Evolutionary conservation across 64 coral and sea anemone genomes (phyloP).

Genomic region (Actinia equina): DNA sequence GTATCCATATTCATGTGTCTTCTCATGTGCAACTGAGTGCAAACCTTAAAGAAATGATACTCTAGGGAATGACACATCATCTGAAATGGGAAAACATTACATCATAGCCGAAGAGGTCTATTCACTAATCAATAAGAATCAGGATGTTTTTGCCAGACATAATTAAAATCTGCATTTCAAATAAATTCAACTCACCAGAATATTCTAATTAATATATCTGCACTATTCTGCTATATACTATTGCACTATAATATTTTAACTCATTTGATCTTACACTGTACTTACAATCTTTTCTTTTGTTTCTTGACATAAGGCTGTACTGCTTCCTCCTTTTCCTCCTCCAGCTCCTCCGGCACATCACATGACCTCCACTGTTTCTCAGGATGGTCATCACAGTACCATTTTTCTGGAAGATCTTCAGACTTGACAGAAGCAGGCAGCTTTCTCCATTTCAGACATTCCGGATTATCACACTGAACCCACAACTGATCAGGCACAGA

Average conservation of each 20-base stretch:
- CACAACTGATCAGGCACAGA: constrained; percentile 79
- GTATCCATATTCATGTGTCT: no score
- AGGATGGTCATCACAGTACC: constrained; percentile 86
- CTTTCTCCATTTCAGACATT: constrained; percentile 94
- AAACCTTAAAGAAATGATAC: no score
- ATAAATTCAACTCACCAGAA: no score
- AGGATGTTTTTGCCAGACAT: no score
- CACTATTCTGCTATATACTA: no score
- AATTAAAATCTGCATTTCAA: no score
- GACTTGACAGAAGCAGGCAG: constrained; percentile 63
- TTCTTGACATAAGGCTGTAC: constrained; percentile 94
- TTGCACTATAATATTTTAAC: neutral
- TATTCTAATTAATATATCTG: no score
- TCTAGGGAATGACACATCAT: no score
- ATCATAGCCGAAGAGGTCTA: no score
- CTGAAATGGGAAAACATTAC: no score
- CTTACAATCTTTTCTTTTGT: constrained; percentile 93
- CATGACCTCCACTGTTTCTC: constrained; percentile 77
- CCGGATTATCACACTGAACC: constrained; percentile 92
- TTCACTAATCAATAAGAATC: no score
- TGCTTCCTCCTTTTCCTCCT: constrained; percentile 66
- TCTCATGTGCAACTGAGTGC: no score
- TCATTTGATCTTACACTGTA: neutral
- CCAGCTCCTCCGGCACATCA: constrained; percentile 81
- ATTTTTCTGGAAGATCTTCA: constrained; percentile 82